phyloP scores from a whole-genome alignment of 2,797 vertebrate genomes.

The Argya squamiceps region DNA sequence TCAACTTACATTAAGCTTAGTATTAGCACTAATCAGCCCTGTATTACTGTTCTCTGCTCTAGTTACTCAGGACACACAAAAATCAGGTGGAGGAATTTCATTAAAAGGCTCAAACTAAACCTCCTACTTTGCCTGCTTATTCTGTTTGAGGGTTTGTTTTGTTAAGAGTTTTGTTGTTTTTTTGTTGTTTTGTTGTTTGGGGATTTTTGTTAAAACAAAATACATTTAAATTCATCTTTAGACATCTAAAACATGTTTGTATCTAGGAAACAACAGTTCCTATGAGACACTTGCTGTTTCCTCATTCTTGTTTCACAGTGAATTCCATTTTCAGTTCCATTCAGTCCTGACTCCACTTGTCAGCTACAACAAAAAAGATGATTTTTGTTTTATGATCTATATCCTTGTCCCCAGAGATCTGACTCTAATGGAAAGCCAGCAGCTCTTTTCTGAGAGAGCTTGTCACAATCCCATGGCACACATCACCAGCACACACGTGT shows the following conservation, averaged over 20 bases:
- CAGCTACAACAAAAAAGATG: background rate
- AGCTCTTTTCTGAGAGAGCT: background rate
- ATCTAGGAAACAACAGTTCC: background rate
- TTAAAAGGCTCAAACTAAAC: background rate
- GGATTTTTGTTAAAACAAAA: background rate
- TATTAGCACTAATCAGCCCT: background rate
- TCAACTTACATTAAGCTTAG: background rate
- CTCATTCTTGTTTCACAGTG: background rate
- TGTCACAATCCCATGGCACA: background rate
- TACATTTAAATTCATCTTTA: background rate
- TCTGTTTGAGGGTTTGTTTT: background rate
- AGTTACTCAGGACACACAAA: background rate
- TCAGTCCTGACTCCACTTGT: background rate
- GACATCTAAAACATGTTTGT: background rate
- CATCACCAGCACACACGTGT: rapidly evolving
- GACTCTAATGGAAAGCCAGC: background rate
- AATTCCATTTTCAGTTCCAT: background rate
- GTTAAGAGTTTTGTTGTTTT: background rate
- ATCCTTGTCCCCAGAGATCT: background rate
- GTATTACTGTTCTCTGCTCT: background rate
- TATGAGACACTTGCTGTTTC: background rate
- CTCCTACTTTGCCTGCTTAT: background rate
- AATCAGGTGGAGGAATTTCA: background rate
- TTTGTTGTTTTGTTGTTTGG: background rate
- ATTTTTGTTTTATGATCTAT: background rate